Percentiles rank a stretch among this genome's conserved stretches.
phyloP scores from a whole-genome alignment of 2,888 invertebrate species.

The Onchidella celtica region DNA sequence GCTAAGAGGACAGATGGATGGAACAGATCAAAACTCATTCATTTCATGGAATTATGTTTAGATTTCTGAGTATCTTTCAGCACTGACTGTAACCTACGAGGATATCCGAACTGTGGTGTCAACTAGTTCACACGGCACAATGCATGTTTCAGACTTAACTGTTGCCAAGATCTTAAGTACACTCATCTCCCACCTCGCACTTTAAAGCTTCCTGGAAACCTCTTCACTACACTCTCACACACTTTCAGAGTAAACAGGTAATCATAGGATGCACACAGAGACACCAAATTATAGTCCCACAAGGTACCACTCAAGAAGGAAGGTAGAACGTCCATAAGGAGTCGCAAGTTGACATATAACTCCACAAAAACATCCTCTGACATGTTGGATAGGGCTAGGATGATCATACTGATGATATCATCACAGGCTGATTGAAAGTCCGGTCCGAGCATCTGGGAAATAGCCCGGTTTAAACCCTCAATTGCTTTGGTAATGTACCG shows the following conservation, averaged over 20 bases:
- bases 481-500: constrained; percentile 42
- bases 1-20: too few relatives aligned
- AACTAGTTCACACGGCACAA: too few relatives aligned
- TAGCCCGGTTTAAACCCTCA: constrained; percentile 33
- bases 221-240: constrained; percentile 15
- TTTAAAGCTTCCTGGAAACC: constrained; percentile 35
- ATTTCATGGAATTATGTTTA: too few relatives aligned
- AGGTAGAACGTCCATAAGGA: constrained; percentile 41
- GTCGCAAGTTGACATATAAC: constrained; percentile 41
- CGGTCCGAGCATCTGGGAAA: constrained; percentile 32
- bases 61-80: too few relatives aligned
- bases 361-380: constrained; percentile 43
- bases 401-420: constrained; percentile 45
- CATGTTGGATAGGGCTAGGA: constrained; percentile 39
- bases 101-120: too few relatives aligned
- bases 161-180: too few relatives aligned
- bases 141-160: too few relatives aligned
- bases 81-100: too few relatives aligned
- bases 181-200: not conserved
- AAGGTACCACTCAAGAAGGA: constrained; percentile 40
- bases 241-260: constrained; percentile 36
- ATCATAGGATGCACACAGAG: constrained; percentile 46
- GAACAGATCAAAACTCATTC: too few relatives aligned
- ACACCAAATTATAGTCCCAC: constrained; percentile 44
- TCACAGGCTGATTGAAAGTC: constrained; percentile 41